Evolutionary conservation across 2,797 vertebrate genomes (phyloP).

Genomic region (Characodon lateralis): DNA sequence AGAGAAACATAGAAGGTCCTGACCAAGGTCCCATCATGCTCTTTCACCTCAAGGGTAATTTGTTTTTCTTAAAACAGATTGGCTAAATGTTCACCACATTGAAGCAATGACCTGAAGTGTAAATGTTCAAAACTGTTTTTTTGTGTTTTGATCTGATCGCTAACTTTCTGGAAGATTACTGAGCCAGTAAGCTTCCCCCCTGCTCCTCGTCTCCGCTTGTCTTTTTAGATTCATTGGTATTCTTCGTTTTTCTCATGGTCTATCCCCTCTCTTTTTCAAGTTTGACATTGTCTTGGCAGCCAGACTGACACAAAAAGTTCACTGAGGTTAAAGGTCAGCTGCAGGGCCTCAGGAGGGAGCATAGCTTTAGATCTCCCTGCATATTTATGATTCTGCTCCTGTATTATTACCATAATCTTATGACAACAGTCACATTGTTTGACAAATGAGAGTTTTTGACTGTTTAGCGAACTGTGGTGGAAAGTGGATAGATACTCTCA

Average conservation of each 20-base stretch:
- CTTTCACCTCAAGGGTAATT: conserved; percentile 74
- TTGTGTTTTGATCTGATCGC: conserved; percentile 52
- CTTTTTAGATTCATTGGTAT: conserved; percentile 27
- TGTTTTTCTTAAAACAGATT: conserved; percentile 78
- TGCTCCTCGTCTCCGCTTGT: conserved; percentile 11
- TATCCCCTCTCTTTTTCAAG: conserved; percentile 24
- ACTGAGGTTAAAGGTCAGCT: conserved; percentile 54
- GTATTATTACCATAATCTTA: conserved; percentile 59
- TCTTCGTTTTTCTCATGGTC: conserved; percentile 49
- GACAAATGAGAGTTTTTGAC: conserved; percentile 61
- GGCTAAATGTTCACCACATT: conserved; percentile 71
- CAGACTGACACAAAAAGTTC: conserved; percentile 47
- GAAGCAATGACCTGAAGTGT: conserved; percentile 66
- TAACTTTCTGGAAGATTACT: conserved; percentile 56
- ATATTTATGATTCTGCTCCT: conserved; percentile 64
- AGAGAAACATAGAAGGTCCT: conserved; percentile 71
- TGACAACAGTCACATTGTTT: conserved; percentile 61
- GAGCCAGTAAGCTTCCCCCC: conserved; percentile 32
- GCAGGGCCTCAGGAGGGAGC: conserved; percentile 30
- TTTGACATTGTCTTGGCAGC: conserved; percentile 59
- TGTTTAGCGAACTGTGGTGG: conserved; percentile 29
- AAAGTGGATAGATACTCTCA: conserved; percentile 23
- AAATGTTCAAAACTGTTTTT: conserved; percentile 68
- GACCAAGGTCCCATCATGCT: conserved; percentile 60
- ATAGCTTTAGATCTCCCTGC: conserved; percentile 47